Conservation (phyloP, 2,113 vertebrate species). For the Lepisosteus oculatus region DNA sequence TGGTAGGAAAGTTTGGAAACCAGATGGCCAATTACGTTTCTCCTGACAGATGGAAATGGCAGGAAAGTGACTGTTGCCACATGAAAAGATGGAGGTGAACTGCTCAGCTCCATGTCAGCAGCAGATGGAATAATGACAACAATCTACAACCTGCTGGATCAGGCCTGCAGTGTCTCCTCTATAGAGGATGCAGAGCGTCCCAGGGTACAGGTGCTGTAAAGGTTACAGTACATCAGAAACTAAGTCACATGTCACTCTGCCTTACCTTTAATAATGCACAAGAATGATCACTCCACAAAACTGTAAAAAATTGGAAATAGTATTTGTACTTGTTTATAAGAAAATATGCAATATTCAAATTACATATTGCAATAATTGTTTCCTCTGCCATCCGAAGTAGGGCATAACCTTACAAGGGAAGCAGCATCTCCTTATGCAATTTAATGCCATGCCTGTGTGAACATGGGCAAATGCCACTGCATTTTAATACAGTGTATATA, state of each 20-base stretch:
- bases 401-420: constrained; percentile 45
- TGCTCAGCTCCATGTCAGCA: not conserved
- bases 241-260: too few relatives aligned
- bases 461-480: constrained; percentile 48
- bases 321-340: not conserved
- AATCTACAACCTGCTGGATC: too few relatives aligned
- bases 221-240: too few relatives aligned
- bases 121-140: not conserved
- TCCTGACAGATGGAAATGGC: too few relatives aligned
- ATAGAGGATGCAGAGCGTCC: not conserved
- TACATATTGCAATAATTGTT: not conserved
- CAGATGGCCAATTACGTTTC: too few relatives aligned
- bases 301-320: not conserved
- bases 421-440: constrained; percentile 52
- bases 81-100: too few relatives aligned
- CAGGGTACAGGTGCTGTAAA: too few relatives aligned
- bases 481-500: constrained; percentile 35
- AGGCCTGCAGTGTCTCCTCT: too few relatives aligned
- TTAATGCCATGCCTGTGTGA: constrained; percentile 55
- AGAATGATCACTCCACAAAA: too few relatives aligned
- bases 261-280: too few relatives aligned
- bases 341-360: not conserved
- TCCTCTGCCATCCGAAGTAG: constrained; percentile 38
- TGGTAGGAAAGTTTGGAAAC: too few relatives aligned
- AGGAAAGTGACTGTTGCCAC: too few relatives aligned